Conservation (phyloP, 2,888 invertebrate genomes). For the Myopa tessellatipennis region DNA sequence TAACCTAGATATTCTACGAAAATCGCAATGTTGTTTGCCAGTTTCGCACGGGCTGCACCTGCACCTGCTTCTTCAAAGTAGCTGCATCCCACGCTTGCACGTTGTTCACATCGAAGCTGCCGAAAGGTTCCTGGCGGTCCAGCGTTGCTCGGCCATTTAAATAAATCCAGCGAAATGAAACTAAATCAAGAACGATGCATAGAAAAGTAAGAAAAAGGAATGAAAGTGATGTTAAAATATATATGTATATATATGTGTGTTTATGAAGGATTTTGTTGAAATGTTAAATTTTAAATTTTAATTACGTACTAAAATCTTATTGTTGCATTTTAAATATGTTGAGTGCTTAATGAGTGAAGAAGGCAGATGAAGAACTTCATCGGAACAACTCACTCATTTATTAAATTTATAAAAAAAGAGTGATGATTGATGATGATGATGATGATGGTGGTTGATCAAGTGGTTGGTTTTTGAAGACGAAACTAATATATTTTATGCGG, state of each 20-base stretch:
- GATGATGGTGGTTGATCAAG: no score
- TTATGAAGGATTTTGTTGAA: no score
- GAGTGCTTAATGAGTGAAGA: no score
- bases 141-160: not conserved
- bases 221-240: not conserved
- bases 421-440: no score
- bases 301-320: no score
- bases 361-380: no score
- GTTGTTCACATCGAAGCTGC: constrained; percentile 13
- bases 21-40: not conserved
- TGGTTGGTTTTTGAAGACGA: no score
- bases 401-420: no score
- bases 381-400: no score
- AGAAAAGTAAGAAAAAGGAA: not conserved
- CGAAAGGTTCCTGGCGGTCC: not conserved
- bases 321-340: no score
- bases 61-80: not conserved
- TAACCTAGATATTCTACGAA: not conserved
- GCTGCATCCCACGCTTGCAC: not conserved
- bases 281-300: no score
- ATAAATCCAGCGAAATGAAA: not conserved
- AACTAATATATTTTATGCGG: no score
- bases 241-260: not conserved
- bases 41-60: not conserved
- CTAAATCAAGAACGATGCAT: not conserved